A percentile compares a stretch with the other conserved stretches of the same genome.
These are phyloP conservation scores for Deilephila elpenor DNA, from an alignment of 2,888 invertebrate species.

Conservation along the genomic window DNA sequence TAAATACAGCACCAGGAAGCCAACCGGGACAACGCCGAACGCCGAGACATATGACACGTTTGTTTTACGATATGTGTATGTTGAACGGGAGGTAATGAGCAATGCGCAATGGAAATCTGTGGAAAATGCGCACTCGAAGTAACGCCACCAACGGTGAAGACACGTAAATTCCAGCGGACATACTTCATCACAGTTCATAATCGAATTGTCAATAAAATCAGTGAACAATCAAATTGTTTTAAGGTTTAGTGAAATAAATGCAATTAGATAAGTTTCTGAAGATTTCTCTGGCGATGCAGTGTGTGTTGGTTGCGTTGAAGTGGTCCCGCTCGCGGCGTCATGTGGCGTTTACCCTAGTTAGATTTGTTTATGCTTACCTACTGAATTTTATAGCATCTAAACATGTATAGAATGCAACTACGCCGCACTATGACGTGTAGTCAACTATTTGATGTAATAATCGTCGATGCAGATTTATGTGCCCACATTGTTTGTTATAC, in stretches of 20 bases:
- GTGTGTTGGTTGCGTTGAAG: background rate
- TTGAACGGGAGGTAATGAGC: slow-evolving; percentile 47
- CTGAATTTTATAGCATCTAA: slow-evolving; percentile 5
- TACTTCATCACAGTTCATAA: background rate
- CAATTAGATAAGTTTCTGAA: background rate
- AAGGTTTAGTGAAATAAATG: background rate
- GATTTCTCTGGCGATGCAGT: background rate
- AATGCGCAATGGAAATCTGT: background rate
- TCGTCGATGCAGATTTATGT: background rate
- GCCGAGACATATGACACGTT: slow-evolving; percentile 63
- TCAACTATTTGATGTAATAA: background rate
- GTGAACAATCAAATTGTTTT: background rate
- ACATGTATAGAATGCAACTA: background rate
- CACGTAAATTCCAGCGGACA: background rate
- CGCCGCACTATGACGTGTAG: slow-evolving; percentile 5
- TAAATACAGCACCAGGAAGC: slow-evolving; percentile 80
- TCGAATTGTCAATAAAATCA: background rate
- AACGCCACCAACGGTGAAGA: background rate
- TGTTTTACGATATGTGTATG: slow-evolving; percentile 44
- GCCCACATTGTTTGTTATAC: background rate
- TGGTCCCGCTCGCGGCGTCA: background rate
- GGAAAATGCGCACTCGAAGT: background rate
- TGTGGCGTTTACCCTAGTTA: slow-evolving; percentile 2
- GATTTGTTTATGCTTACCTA: slow-evolving; percentile 3
- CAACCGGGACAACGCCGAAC: slow-evolving; percentile 42